These are phyloP conservation scores for Xylophagus ater DNA, from an alignment of 2,888 invertebrate species.

Conservation along the genomic window DNA sequence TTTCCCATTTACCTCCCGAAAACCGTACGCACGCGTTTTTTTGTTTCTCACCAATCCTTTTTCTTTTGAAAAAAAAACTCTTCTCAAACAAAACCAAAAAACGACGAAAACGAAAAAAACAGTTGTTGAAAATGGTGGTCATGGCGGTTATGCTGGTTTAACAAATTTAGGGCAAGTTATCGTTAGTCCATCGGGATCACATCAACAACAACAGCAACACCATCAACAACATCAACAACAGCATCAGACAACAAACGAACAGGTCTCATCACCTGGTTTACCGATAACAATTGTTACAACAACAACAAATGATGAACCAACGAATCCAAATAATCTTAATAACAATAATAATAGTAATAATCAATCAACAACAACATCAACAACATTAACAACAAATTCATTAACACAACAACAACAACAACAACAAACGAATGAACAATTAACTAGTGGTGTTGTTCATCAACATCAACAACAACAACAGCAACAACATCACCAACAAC, in stretches of 20 bases:
- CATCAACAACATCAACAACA: slow-evolving; percentile 6
- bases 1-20: too few relatives aligned
- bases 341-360: slow-evolving; percentile 4
- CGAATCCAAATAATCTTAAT: slow-evolving; percentile 2
- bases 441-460: slow-evolving; percentile 8
- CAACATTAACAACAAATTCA: slow-evolving; percentile 2
- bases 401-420: slow-evolving; percentile 10
- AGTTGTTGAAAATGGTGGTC: slow-evolving; percentile 23
- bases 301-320: slow-evolving; percentile 1
- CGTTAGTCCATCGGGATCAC: slow-evolving; percentile 20
- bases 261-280: too few relatives aligned
- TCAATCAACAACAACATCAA: slow-evolving; percentile 5
- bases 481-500: slow-evolving; percentile 37
- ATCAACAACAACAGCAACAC: slow-evolving; percentile 5
- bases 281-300: not conserved
- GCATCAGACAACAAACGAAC: not conserved
- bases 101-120: slow-evolving; percentile 5
- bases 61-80: not conserved
- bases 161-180: slow-evolving; percentile 21
- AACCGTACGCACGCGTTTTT: too few relatives aligned
- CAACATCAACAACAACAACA: slow-evolving; percentile 17
- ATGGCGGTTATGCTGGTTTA: slow-evolving; percentile 20
- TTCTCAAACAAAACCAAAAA: not conserved
- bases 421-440: slow-evolving; percentile 7
- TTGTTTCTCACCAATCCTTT: too few relatives aligned